Conservation (phyloP, 2,797 vertebrate genomes). For the Sandelia bainsii region DNA sequence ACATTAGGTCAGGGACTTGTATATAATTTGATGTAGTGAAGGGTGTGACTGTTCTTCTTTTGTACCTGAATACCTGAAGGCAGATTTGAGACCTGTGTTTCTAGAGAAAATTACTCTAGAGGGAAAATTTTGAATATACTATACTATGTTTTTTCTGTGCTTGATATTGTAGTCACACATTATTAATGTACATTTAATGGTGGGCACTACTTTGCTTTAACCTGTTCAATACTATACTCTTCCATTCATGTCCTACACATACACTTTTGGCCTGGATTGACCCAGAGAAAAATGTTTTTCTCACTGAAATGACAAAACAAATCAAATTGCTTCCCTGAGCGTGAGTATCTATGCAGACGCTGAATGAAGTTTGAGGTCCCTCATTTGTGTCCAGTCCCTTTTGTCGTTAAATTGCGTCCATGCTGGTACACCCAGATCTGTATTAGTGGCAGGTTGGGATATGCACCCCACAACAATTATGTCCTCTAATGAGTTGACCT, state of each 20-base stretch:
- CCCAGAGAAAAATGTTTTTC: slow-evolving; percentile 24
- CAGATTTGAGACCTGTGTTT: not conserved
- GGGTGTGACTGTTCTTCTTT: not conserved
- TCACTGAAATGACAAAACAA: slow-evolving; percentile 51
- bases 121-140: slow-evolving; percentile 8
- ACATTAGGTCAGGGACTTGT: slow-evolving; percentile 60
- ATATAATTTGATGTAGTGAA: slow-evolving; percentile 8
- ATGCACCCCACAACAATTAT: slow-evolving; percentile 66
- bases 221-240: not conserved
- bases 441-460: slow-evolving; percentile 52
- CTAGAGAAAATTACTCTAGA: not conserved
- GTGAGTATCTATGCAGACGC: slow-evolving; percentile 18
- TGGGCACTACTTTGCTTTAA: not conserved
- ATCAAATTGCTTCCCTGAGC: slow-evolving; percentile 21
- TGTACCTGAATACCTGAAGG: slow-evolving; percentile 10
- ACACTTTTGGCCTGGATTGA: slow-evolving; percentile 23
- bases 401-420: slow-evolving; percentile 50
- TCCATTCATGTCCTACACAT: not conserved
- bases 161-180: slow-evolving; percentile 3
- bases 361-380: slow-evolving; percentile 26
- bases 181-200: slow-evolving; percentile 3
- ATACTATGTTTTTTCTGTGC: not conserved
- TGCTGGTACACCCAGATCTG: slow-evolving; percentile 45
- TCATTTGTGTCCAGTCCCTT: slow-evolving; percentile 41
- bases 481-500: slow-evolving; percentile 75